Percentiles rank a stretch among this genome's conserved stretches.
phyloP scores from a whole-genome alignment of 2,888 invertebrate genomes.

The Automeris io region DNA sequence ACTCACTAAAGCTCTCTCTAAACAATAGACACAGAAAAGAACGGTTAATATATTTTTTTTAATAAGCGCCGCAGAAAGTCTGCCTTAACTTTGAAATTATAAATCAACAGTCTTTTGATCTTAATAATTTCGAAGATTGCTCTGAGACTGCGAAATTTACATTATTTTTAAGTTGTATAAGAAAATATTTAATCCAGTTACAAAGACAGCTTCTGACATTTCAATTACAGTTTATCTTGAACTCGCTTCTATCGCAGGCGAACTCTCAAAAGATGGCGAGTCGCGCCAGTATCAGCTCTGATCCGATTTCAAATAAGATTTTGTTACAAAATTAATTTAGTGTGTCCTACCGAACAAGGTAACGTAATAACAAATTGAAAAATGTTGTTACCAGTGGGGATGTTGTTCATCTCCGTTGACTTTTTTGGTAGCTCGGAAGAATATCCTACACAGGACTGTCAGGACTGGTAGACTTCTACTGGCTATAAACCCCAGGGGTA shows the following conservation, averaged over 20 bases:
- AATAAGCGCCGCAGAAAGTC: neutral
- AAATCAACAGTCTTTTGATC: too few relatives aligned
- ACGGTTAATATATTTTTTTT: neutral
- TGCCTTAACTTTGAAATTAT: neutral
- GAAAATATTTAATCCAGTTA: conserved; percentile 19
- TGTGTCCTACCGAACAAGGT: too few relatives aligned
- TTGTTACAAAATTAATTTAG: neutral
- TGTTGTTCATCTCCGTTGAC: too few relatives aligned
- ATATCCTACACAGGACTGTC: too few relatives aligned
- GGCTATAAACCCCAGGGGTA: too few relatives aligned
- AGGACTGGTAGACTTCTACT: too few relatives aligned
- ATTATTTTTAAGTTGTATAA: conserved; percentile 1
- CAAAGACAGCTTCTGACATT: conserved; percentile 48
- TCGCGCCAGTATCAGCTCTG: neutral
- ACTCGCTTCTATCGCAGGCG: conserved; percentile 23
- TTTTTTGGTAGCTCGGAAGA: too few relatives aligned
- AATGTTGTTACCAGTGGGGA: too few relatives aligned
- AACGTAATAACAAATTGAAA: too few relatives aligned
- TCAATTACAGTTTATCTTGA: conserved; percentile 58
- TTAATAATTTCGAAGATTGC: neutral
- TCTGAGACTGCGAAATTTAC: neutral
- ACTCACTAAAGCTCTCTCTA: too few relatives aligned
- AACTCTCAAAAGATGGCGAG: conserved; percentile 4
- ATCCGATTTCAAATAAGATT: neutral
- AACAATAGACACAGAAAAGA: too few relatives aligned